Conservation (phyloP, 30 jellyfish, hydroid and myxozoan genomes). For the Chironex yamaguchii region DNA sequence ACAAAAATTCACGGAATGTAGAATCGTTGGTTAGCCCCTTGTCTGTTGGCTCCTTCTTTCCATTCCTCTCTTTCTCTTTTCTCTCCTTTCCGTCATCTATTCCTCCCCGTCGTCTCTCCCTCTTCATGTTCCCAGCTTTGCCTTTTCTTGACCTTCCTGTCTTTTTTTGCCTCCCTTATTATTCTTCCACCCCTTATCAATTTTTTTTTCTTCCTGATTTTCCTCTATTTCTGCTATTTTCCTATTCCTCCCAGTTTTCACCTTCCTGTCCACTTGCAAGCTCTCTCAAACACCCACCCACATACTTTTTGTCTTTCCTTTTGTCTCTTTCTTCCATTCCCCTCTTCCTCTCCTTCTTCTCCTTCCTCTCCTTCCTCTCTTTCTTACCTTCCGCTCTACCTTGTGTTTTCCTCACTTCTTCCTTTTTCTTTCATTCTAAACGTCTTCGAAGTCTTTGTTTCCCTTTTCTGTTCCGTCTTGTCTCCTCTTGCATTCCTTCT, state of each 20-base stretch:
- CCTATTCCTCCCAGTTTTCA: too few relatives aligned
- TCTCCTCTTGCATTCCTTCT: background rate
- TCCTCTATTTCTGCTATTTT: background rate
- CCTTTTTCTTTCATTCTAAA: background rate
- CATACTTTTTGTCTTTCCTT: background rate
- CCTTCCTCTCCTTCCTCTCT: too few relatives aligned
- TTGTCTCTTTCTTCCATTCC: background rate
- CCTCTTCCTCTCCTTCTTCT: too few relatives aligned
- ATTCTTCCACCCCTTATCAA: background rate
- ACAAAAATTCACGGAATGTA: too few relatives aligned
- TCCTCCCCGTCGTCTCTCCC: background rate
- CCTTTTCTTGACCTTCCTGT: background rate
- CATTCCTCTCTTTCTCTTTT: background rate
- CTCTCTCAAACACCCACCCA: background rate
- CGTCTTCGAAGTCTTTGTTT: background rate
- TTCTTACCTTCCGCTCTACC: background rate
- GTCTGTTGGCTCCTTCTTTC: background rate
- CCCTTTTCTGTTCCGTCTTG: background rate
- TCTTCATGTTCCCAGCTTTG: background rate
- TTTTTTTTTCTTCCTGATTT: background rate
- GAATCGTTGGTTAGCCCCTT: too few relatives aligned
- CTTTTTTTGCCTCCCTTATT: background rate
- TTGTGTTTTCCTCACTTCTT: background rate
- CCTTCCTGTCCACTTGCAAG: background rate
- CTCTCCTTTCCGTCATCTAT: background rate